Conservation (phyloP, 2,888 invertebrate species). For the Boloria selene region DNA sequence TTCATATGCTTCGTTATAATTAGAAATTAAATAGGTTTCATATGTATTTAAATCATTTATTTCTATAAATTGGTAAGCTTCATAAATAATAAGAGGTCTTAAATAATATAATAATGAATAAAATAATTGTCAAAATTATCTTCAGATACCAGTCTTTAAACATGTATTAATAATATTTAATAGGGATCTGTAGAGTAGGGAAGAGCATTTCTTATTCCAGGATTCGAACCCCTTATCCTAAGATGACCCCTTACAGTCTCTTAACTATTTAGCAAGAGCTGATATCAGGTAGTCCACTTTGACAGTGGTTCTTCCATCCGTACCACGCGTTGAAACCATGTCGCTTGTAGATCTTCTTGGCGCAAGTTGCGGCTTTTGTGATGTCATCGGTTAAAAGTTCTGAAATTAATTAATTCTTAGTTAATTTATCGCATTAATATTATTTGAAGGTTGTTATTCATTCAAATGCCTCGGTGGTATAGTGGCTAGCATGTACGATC, state of each 20-base stretch:
- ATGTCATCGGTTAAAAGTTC: conserved; percentile 63
- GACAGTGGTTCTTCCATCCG: conserved; percentile 64
- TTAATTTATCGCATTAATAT: not conserved
- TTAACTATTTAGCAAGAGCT: conserved; percentile 51
- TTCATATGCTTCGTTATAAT: too few relatives aligned
- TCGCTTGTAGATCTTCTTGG: conserved; percentile 55
- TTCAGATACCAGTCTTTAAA: too few relatives aligned
- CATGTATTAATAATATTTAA: too few relatives aligned
- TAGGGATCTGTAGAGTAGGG: too few relatives aligned
- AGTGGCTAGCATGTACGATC: too few relatives aligned
- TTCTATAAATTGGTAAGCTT: too few relatives aligned
- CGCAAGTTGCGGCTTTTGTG: conserved; percentile 57
- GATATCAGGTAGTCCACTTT: conserved; percentile 58
- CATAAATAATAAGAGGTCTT: too few relatives aligned
- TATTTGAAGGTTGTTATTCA: not conserved
- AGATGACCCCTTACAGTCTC: not conserved
- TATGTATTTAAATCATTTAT: too few relatives aligned
- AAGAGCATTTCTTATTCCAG: not conserved
- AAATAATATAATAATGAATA: too few relatives aligned
- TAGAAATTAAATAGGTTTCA: too few relatives aligned
- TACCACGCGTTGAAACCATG: conserved; percentile 69
- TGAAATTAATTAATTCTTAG: conserved; percentile 43
- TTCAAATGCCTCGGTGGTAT: too few relatives aligned
- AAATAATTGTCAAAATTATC: too few relatives aligned
- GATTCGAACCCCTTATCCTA: not conserved